phyloP scores from a whole-genome alignment of 1,140 invertebrate genomes.

The Eurosta solidaginis region DNA sequence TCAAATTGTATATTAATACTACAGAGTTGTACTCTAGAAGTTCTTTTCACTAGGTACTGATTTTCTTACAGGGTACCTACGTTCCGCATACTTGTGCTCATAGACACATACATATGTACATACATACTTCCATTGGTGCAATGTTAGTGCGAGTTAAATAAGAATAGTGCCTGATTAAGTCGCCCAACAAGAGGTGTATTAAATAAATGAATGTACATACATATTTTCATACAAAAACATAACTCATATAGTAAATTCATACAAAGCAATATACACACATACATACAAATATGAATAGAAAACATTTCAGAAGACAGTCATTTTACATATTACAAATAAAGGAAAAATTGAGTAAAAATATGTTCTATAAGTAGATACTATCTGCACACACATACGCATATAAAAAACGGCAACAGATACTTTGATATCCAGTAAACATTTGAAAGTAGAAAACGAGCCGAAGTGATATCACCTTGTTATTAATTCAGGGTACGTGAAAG shows the following conservation, averaged over 20 bases:
- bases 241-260: too few relatives aligned
- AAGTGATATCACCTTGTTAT: too few relatives aligned
- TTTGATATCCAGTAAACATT: too few relatives aligned
- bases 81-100: background rate
- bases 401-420: too few relatives aligned
- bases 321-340: background rate
- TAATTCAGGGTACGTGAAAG: too few relatives aligned
- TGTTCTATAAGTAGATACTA: background rate
- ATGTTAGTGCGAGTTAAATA: conserved; percentile 18
- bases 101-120: background rate
- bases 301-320: background rate
- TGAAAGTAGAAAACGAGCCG: too few relatives aligned
- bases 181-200: conserved; percentile 22
- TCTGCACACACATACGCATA: background rate
- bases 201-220: background rate
- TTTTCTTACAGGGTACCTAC: too few relatives aligned
- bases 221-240: too few relatives aligned
- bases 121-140: background rate
- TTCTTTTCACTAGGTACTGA: too few relatives aligned
- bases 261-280: too few relatives aligned
- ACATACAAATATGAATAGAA: background rate
- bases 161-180: conserved; percentile 26
- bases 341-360: conserved; percentile 1
- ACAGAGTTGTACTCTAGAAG: too few relatives aligned
- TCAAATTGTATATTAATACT: too few relatives aligned